Evolutionary conservation across 2,797 vertebrate species (phyloP), one percentile per base, ranked within the genome.

Genomic region (Epinephelus malabaricus): DNA sequence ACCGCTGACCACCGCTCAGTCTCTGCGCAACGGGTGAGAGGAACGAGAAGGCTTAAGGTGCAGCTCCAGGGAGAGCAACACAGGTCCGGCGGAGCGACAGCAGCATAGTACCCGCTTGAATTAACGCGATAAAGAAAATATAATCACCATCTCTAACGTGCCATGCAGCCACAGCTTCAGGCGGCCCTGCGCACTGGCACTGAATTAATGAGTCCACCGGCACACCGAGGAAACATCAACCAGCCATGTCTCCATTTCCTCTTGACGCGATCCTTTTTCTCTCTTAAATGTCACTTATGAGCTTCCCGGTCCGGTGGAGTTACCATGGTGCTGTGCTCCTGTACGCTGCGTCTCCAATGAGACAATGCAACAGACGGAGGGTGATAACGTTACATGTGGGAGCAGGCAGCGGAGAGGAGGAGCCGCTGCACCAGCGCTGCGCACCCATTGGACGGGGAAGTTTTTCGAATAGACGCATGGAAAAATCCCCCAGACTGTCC

Each of bases 391-490:
- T 92, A 84, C 93, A 93, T 86, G 93, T 86, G 92, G 88, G 79
- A 84, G 87, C 81, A 68, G 77, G 87, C 73, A 69, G 88, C 66
- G 55, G 70, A 2, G 92, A 46, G 92, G 95, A 78, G 95, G 95
- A 79, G 94, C 85, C 75, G 53, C 83, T 43, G 85, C 73, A 10
- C 23, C 55, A 59, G 69, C 54, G 53, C 85, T 64, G 67, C 43
- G 0, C 58, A 0, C 40, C 12, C 84, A 96, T 96, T 96, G 95
- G 95, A 68, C 81, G 14, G 46, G 12, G 71, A 94, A 94, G 92
- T 95, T 95, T 92, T 96, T 96, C 93, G 93, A 96, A 96, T 43
- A 79, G 71, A 88, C 63, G 73, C 74, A 56, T 61, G 70, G 71
- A 45, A 11, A 73, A 76, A 72, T 47, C 74, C 60, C 67, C 25